Base-by-base conservation (phyloP, 2,113 vertebrate genomes). In the Fregetta grallaria region DNA sequence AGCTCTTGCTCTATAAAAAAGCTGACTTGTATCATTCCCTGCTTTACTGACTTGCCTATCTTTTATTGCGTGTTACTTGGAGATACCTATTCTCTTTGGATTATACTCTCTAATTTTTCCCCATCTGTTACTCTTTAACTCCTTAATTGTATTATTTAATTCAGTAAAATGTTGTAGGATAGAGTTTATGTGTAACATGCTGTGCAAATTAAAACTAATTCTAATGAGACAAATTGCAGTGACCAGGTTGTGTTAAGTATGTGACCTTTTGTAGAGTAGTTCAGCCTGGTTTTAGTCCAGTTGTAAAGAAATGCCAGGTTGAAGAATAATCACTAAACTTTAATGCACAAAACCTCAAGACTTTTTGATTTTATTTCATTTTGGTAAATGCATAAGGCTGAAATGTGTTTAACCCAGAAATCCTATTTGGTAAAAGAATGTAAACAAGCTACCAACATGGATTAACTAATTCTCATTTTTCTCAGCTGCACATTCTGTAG, bases 181-280 rank as follows among this genome's bases (percentile, higher is more conserved):
- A 55, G 74, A 40, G 71, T 90, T 95, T 82, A 63, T 81, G 42
- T 90, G 78, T 88, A 91, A 90, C 91, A 74, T 88, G 75, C 50
- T 82, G 89, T 92, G 87, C 80, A 85, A 91, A 91, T 94, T 90
- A 95, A 82, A 90, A 45, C 25, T 79, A 90, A 68, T 92, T 95
- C 58, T 95, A 74, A 95, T 58, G 42, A 94, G 84, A 94, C 95
- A 97, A 96, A 94, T 96, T 95, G 86, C 84, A 88, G 70, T 85
- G 89, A 88, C 70, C 40, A 36, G 50, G 56, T 45, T 78, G 42
- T 79, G 71, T 90, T 49, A 55, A 91, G 20, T 67, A 42, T 38
- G 26, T 79, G 91, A 92, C 86, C 86, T 86, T 85, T 55, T 34
- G 32, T 26, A 49, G 34, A 72, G 58, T 14, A 50, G 32, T 27